A percentile compares a stretch with the other conserved stretches of the same genome.
Evolutionary conservation across 2,888 invertebrate species (phyloP).

Genomic region (Orgyia antiqua): DNA sequence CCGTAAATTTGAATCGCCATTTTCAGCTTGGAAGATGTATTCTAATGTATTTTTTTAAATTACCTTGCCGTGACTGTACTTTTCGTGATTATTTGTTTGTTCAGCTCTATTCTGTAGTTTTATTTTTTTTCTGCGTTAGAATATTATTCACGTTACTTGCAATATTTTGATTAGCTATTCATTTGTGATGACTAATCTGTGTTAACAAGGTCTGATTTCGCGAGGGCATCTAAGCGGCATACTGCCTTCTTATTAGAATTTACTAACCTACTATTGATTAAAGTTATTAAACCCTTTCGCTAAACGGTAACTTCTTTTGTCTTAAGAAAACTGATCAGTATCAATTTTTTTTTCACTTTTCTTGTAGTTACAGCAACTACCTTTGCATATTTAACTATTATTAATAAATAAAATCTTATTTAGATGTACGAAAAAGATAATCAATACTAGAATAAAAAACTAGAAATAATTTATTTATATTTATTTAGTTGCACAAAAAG

Average conservation of each 20-base stretch:
- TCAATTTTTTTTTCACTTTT: too few relatives aligned
- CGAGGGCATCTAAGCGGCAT: slow-evolving; percentile 21
- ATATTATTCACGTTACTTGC: slow-evolving; percentile 4
- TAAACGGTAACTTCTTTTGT: too few relatives aligned
- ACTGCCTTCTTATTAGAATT: slow-evolving; percentile 17
- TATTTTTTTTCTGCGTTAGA: slow-evolving; percentile 4
- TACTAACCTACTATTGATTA: slow-evolving; percentile 30
- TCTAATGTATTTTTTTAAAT: slow-evolving; percentile 50
- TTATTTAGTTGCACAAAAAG: too few relatives aligned
- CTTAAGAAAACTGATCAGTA: too few relatives aligned
- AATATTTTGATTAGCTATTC: slow-evolving; percentile 29
- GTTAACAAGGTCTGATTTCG: slow-evolving; percentile 37
- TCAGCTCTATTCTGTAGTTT: slow-evolving; percentile 8
- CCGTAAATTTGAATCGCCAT: slow-evolving; percentile 65
- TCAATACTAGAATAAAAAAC: too few relatives aligned
- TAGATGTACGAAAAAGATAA: too few relatives aligned
- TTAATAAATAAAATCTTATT: too few relatives aligned
- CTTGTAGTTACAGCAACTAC: too few relatives aligned
- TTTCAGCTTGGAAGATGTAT: slow-evolving; percentile 62
- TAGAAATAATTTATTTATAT: too few relatives aligned
- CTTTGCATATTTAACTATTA: too few relatives aligned
- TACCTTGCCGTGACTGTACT: slow-evolving; percentile 26
- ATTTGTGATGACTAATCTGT: slow-evolving; percentile 56
- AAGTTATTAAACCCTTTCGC: slow-evolving; percentile 19
- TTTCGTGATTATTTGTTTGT: slow-evolving; percentile 15